These are phyloP conservation scores for Camponotus pennsylvanicus DNA, from an alignment of 1,140 invertebrate species.

Conservation along the genomic window DNA sequence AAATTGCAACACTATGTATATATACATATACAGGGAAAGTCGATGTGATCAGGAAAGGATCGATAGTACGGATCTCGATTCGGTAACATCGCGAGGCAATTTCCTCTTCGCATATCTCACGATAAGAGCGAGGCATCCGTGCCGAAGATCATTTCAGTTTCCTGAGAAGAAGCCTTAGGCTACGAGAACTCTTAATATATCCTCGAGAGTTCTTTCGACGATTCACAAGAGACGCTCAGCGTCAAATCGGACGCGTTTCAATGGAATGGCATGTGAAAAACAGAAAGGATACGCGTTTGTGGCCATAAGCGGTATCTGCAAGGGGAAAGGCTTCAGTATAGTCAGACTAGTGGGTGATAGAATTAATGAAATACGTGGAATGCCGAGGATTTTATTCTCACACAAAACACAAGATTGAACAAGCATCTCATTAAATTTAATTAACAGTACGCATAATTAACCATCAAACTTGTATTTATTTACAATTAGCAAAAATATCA, in stretches of 20 bases:
- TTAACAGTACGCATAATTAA: background rate
- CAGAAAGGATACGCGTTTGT: constrained; percentile 34
- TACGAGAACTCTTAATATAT: constrained; percentile 67
- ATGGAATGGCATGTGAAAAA: constrained; percentile 40
- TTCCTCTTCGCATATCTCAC: constrained; percentile 23
- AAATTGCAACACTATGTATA: background rate
- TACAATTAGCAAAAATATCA: constrained; percentile 3
- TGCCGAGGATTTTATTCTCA: constrained; percentile 70
- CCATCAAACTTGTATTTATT: background rate
- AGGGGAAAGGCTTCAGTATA: constrained; percentile 16
- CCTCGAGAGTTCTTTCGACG: constrained; percentile 53
- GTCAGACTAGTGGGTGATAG: constrained; percentile 50
- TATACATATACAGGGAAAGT: background rate
- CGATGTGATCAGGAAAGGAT: background rate
- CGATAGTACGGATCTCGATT: constrained; percentile 21
- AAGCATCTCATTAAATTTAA: constrained; percentile 61
- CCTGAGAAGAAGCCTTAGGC: constrained; percentile 16
- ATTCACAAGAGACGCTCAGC: constrained; percentile 50
- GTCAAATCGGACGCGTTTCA: constrained; percentile 72
- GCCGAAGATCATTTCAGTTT: constrained; percentile 63
- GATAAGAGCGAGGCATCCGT: background rate
- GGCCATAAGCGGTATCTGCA: background rate
- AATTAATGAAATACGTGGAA: constrained; percentile 66
- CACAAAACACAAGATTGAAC: constrained; percentile 70
- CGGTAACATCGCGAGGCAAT: constrained; percentile 30